phyloP scores from a whole-genome alignment of 2,113 vertebrate genomes.

The Microcebus lehilahytsara region DNA sequence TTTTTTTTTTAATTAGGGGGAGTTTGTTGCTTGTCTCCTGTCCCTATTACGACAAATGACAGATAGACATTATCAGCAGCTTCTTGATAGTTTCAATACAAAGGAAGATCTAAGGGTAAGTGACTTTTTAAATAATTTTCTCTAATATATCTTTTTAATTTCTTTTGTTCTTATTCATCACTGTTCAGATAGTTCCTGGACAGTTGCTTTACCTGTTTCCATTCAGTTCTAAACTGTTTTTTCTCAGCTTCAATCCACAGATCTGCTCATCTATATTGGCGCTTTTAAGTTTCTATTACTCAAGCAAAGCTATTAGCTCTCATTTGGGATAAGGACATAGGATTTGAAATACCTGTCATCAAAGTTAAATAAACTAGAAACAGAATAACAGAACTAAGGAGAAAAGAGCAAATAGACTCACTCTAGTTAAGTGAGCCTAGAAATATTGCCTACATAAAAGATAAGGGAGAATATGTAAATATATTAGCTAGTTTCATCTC shows the following conservation, averaged over 20 bases:
- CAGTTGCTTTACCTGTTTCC: neutral
- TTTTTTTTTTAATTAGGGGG: constrained; percentile 85
- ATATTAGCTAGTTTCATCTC: neutral
- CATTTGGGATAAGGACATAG: constrained; percentile 29
- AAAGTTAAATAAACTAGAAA: constrained; percentile 15
- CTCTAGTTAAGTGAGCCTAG: neutral
- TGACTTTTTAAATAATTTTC: neutral
- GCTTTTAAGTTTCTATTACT: neutral
- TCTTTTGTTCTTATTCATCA: neutral
- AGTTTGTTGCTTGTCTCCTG: constrained; percentile 97
- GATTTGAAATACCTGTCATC: neutral
- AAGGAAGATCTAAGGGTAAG: constrained; percentile 97
- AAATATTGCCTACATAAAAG: neutral
- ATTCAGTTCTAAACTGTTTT: constrained; percentile 44
- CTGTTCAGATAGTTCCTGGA: neutral
- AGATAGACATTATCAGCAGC: constrained; percentile 96
- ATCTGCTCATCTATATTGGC: neutral
- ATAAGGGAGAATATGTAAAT: neutral
- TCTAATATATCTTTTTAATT: neutral
- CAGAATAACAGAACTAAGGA: neutral
- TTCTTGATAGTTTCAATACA: constrained; percentile 94
- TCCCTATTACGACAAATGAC: constrained; percentile 97
- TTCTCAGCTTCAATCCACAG: neutral
- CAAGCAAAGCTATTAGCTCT: neutral
- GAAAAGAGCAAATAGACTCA: neutral